phyloP scores from a whole-genome alignment of 2,797 vertebrate species.

The Alauda arvensis region DNA sequence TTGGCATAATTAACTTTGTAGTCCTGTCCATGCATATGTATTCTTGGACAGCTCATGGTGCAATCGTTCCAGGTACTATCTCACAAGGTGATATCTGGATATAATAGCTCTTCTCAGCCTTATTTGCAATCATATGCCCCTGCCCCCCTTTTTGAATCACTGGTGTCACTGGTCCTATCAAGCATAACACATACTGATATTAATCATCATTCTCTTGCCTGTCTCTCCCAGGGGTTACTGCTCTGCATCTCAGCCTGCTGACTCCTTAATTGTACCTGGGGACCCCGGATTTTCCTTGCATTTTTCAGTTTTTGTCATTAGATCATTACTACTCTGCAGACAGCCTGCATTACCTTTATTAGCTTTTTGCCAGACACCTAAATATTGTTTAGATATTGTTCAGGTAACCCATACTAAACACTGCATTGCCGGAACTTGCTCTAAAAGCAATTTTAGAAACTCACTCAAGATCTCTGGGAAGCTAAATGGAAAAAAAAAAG shows the following conservation, averaged over 20 bases:
- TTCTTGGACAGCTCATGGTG: neutral
- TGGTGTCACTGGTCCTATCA: neutral
- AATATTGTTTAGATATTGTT: neutral
- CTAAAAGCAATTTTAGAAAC: conserved; percentile 4
- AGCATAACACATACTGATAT: neutral
- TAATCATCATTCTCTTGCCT: conserved; percentile 25
- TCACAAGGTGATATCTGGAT: neutral
- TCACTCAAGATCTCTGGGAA: neutral
- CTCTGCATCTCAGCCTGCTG: neutral
- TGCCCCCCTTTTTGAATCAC: neutral
- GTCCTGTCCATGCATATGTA: neutral
- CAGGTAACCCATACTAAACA: neutral
- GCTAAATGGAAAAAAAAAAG: neutral
- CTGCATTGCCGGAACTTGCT: neutral
- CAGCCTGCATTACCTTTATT: neutral
- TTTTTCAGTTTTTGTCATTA: neutral
- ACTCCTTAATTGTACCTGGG: neutral
- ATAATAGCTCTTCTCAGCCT: neutral
- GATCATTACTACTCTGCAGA: neutral
- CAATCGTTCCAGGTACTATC: neutral
- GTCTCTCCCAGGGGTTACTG: neutral
- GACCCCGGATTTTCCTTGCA: neutral
- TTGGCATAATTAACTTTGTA: neutral
- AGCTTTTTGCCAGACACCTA: neutral
- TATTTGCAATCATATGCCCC: neutral